These are phyloP conservation scores for Linnaemya vulpina DNA, from an alignment of 2,888 invertebrate genomes.

Conservation along the genomic window DNA sequence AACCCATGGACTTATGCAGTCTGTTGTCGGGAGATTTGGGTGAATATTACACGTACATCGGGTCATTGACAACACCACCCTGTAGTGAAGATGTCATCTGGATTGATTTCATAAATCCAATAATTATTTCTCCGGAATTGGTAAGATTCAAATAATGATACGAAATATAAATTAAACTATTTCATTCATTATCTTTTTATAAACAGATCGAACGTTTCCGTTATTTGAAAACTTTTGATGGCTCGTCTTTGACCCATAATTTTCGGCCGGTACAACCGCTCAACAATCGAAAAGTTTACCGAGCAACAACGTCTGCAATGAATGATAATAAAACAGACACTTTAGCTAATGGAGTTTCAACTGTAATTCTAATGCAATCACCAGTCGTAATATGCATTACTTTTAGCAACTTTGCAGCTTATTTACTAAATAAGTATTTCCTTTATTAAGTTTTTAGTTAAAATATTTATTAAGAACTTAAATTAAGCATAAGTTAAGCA, in stretches of 20 bases:
- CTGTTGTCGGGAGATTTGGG: constrained; percentile 85
- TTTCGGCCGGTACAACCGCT: constrained; percentile 92
- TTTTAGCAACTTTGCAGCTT: background rate
- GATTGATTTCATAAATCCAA: constrained; percentile 91
- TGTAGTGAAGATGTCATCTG: constrained; percentile 93
- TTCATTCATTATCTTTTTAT: constrained; percentile 29
- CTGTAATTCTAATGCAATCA: background rate
- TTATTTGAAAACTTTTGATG: constrained; percentile 86
- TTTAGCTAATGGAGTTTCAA: background rate
- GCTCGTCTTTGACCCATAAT: constrained; percentile 88
- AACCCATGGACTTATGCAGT: constrained; percentile 84
- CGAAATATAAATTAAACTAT: background rate
- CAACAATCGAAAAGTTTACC: constrained; percentile 86
- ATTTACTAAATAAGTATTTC: background rate
- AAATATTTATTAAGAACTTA: background rate
- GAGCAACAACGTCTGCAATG: constrained; percentile 5
- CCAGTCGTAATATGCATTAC: background rate
- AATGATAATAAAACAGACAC: constrained; percentile 1
- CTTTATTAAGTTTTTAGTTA: background rate
- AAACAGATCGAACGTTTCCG: constrained; percentile 89
- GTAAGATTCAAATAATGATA: constrained; percentile 80
- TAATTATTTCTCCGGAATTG: constrained; percentile 87
- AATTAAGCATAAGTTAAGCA: background rate
- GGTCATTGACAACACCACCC: constrained; percentile 94
- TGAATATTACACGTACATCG: constrained; percentile 92